These are phyloP conservation scores for Microctenopoma steveboyesi DNA, from an alignment of 2,797 vertebrate species.

Conservation along the genomic window DNA sequence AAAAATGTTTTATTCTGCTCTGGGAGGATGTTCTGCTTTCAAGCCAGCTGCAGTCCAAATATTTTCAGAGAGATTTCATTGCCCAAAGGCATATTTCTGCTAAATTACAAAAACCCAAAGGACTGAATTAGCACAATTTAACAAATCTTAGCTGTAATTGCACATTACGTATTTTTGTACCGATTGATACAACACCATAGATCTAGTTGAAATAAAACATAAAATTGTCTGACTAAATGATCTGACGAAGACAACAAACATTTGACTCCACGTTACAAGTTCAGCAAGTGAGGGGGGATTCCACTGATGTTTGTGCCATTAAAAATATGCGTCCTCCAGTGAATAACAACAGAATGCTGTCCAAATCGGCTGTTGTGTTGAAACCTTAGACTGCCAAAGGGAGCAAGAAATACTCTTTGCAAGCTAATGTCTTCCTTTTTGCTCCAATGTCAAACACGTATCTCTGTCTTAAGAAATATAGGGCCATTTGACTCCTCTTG, in stretches of 20 bases:
- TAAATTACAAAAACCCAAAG: constrained; percentile 41
- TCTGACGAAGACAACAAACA: constrained; percentile 44
- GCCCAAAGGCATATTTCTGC: constrained; percentile 49
- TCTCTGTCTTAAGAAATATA: constrained; percentile 20
- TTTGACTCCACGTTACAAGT: constrained; percentile 59
- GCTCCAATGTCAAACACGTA: constrained; percentile 37
- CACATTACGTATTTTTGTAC: constrained; percentile 13
- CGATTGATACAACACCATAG: neutral
- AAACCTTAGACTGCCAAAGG: constrained; percentile 66
- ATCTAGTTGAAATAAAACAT: constrained; percentile 13
- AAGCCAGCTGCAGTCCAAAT: constrained; percentile 60
- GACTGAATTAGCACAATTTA: constrained; percentile 56
- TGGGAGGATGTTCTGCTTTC: constrained; percentile 51
- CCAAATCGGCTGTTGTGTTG: constrained; percentile 60
- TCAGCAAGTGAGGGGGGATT: constrained; percentile 48
- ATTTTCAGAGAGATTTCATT: constrained; percentile 55
- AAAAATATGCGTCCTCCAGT: constrained; percentile 72
- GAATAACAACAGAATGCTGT: constrained; percentile 55
- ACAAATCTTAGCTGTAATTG: constrained; percentile 40
- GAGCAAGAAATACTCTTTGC: constrained; percentile 50
- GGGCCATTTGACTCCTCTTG: constrained; percentile 56
- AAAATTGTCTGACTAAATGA: constrained; percentile 7
- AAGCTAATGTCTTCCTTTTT: constrained; percentile 64
- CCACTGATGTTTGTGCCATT: constrained; percentile 72
- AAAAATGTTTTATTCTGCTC: constrained; percentile 36